Evolutionary conservation across 1,140 invertebrate species (phyloP).

Genomic region (Trinorchestia longiramus): DNA sequence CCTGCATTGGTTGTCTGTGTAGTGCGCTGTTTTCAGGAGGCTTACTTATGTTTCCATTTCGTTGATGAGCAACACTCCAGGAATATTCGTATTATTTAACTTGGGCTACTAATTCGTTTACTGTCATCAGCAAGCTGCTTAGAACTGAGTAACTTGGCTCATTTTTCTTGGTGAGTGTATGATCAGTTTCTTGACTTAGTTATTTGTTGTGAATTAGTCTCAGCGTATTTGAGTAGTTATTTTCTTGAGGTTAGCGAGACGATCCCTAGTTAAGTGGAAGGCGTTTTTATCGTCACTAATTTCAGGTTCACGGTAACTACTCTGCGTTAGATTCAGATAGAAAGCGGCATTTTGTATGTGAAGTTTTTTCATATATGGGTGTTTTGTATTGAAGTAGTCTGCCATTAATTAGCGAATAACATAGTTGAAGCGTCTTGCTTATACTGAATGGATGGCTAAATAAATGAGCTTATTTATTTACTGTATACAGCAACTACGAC

Average conservation of each 20-base stretch:
- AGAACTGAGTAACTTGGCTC: not conserved
- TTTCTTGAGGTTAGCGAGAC: not conserved
- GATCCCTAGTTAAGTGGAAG: not conserved
- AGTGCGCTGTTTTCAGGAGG: slow-evolving; percentile 45
- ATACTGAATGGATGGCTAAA: not conserved
- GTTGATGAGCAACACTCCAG: not conserved
- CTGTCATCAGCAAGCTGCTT: not conserved
- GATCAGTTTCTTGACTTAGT: not conserved
- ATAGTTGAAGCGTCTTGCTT: not conserved
- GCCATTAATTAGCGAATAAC: not conserved
- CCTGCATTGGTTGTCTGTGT: not conserved
- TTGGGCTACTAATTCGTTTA: not conserved
- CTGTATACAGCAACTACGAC: not conserved
- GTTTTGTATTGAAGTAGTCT: not conserved
- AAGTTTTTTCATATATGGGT: not conserved
- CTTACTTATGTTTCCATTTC: not conserved
- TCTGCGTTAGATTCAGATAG: not conserved
- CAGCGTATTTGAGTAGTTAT: not conserved
- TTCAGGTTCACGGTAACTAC: not conserved
- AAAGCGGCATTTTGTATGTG: not conserved
- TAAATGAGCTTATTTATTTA: not conserved
- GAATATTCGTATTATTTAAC: not conserved
- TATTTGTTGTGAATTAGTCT: not conserved
- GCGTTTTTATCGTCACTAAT: not conserved
- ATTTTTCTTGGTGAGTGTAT: not conserved